Percentiles rank a stretch among this genome's conserved stretches.
Evolutionary conservation across 2,888 invertebrate species (phyloP).

Genomic region (Dicycla oo): DNA sequence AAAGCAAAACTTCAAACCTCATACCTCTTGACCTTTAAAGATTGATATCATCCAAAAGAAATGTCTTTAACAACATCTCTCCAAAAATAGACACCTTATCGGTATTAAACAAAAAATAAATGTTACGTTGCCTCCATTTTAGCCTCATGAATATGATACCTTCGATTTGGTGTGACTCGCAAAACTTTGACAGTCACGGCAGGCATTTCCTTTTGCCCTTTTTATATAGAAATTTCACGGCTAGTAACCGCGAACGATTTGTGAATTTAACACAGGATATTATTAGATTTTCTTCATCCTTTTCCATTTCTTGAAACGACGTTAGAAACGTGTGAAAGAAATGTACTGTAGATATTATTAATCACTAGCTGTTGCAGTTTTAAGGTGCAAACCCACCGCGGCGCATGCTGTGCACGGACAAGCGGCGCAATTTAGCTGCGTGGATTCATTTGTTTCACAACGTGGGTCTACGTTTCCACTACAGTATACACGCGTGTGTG

Average conservation of each 20-base stretch:
- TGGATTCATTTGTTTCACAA: no score
- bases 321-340: constrained; percentile 18
- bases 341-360: neutral
- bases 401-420: no score
- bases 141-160: constrained; percentile 72
- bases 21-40: no score
- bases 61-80: neutral
- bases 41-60: neutral
- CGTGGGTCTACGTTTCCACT: no score
- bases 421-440: no score
- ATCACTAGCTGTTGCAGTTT: neutral
- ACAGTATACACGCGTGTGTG: no score
- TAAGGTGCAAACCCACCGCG: no score
- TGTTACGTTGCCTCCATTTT: no score
- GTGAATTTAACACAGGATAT: constrained; percentile 71
- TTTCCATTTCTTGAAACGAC: constrained; percentile 18
- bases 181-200: constrained; percentile 58
- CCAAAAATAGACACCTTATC: neutral
- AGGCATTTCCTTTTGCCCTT: constrained; percentile 66
- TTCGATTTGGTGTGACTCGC: constrained; percentile 58
- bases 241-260: constrained; percentile 66
- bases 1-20: no score
- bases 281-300: constrained; percentile 58
- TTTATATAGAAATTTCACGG: constrained; percentile 69
- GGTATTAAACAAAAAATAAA: neutral